Base-by-base conservation (phyloP, 2,888 invertebrate genomes). In the Pristionchus japonicus region DNA sequence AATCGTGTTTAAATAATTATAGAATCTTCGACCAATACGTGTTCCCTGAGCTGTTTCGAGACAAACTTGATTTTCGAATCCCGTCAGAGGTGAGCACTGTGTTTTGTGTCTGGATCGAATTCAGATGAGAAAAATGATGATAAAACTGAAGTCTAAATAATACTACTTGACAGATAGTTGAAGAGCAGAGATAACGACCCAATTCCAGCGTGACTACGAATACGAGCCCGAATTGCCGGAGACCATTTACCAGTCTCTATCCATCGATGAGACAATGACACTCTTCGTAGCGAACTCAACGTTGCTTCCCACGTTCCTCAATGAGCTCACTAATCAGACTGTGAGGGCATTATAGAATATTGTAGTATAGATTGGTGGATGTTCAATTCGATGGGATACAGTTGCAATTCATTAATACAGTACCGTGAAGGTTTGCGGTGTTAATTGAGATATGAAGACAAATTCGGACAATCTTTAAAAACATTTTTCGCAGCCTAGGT, bases 1-100 rank as follows among this genome's bases (percentile, higher is more conserved):
- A 47, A 47, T 47, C 6, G 13, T 47, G 47, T 6, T 47, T 47
- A 6, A 4, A 15, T 1, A 52, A 52, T 52, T 52, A 1, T 52
- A 83, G 82, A 31, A 83, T 83, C 82, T 83, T 83, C 82, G 82
- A 83, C 34, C 82, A 83, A 34, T 83, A 52, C 34, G 82, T 83
- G 13, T 52, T 83, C 4, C 82, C 82, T 3, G 34, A 27, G 6
- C 52, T 83, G 20, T 83, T 83, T 23, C 49, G 82, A 20, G 82
- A 83, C 31, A 83, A 83, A 52, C 82, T 83, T 34, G 82, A 83
- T 15, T 83, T 34, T 37, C 49, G 82, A 23, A 83, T 83, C 11
- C 82, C 82, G 27, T 52, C 82, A 6, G 82, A 83, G 82, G 82
- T 47, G 23, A 47, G 27, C 31, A 31, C 70, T 70, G 70, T 70